Conservation (phyloP, 2,888 invertebrate genomes). For the Dasysyrphus albostriatus region DNA sequence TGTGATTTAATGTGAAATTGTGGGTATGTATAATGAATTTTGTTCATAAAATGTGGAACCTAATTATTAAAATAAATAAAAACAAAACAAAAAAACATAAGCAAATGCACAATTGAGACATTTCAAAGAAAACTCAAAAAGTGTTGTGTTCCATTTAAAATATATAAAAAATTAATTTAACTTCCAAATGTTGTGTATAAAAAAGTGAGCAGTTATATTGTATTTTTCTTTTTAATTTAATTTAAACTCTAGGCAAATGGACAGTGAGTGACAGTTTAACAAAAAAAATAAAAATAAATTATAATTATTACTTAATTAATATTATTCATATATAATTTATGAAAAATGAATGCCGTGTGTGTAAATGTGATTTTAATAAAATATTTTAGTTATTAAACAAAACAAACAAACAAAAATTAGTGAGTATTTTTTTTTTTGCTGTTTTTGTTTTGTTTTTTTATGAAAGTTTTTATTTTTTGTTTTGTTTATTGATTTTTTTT, state of each 20-base stretch:
- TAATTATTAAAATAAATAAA: not conserved
- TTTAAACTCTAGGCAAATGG: conserved; percentile 13
- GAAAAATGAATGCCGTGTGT: conserved; percentile 78
- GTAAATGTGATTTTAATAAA: conserved; percentile 74
- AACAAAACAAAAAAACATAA: conserved; percentile 19
- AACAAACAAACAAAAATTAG: conserved; percentile 12
- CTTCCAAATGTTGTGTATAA: not conserved
- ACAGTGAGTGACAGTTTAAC: not conserved
- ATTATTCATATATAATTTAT: not conserved
- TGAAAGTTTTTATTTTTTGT: conserved; percentile 45
- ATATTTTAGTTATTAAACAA: conserved; percentile 37
- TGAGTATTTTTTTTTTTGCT: not conserved
- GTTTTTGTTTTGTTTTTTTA: conserved; percentile 49
- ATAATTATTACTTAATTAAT: not conserved
- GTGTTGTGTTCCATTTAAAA: conserved; percentile 19
- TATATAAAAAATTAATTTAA: conserved; percentile 6
- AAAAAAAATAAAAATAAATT: not conserved
- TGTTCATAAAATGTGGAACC: conserved; percentile 1
- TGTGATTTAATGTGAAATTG: conserved; percentile 11
- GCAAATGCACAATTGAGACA: conserved; percentile 48
- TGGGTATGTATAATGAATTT: not conserved
- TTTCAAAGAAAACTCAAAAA: conserved; percentile 11
- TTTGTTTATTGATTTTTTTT: conserved; percentile 77
- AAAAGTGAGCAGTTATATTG: not conserved
- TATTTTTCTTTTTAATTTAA: conserved; percentile 3